Evolutionary conservation across 2,797 vertebrate genomes (phyloP).

Genomic region (Lagorchestes hirsutus): DNA sequence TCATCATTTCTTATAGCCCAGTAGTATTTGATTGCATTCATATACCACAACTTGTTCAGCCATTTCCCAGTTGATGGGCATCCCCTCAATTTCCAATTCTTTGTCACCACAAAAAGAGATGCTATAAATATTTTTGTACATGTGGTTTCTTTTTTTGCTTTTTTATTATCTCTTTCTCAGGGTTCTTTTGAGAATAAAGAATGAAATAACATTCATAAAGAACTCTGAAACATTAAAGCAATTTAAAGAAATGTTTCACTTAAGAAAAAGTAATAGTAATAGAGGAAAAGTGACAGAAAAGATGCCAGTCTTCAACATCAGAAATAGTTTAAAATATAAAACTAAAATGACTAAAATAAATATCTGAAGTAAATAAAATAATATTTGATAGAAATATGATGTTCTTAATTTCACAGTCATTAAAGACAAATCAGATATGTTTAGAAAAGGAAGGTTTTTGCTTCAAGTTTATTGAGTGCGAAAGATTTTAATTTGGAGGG

Average conservation of each 20-base stretch:
- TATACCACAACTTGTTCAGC: neutral
- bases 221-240: neutral
- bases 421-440: neutral
- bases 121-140: neutral
- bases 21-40: neutral
- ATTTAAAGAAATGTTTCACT: neutral
- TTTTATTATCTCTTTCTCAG: neutral
- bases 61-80: neutral
- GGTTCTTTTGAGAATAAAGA: neutral
- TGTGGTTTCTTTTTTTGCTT: neutral
- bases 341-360: neutral
- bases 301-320: neutral
- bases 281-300: neutral
- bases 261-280: neutral
- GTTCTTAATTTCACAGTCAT: neutral
- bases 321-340: neutral
- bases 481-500: neutral
- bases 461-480: neutral
- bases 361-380: neutral
- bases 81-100: neutral
- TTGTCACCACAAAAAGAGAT: neutral
- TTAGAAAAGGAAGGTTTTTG: neutral
- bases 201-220: neutral
- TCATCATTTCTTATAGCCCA: neutral
- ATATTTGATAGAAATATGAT: neutral